Base-by-base conservation (phyloP, 1,140 invertebrate genomes). In the Reticulitermes speratus region DNA sequence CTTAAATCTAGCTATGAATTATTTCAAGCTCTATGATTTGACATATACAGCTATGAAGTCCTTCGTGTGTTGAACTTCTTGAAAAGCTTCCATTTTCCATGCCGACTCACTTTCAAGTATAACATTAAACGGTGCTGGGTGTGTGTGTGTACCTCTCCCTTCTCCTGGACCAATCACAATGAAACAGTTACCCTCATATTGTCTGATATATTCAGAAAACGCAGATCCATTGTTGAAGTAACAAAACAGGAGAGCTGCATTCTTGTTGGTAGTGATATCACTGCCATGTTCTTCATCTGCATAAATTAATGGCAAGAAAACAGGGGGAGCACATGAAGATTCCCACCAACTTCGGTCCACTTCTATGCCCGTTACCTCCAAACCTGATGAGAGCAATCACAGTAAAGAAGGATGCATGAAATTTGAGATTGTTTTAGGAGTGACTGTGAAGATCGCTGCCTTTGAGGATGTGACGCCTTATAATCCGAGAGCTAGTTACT, bases 181-280 rank as follows among this genome's bases (percentile, higher is more conserved):
- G 12, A 96, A 88, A 82, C 94, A 91, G 44, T 90, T 91, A 3
- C 95, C 95, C 8, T 89, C 88, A 89, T 93, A 96, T 83, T 91
- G 88, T 52, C 91, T 89, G n/a, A 96, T 89, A 88, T 96, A 96
- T 16, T 94, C 90, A 12, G 90, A 86, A 90, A 96, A 96, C 30
- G 94, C 94, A 12, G 86, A 59, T 2, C 93, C 92, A 87, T 95
- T 94, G 88, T 96, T 96, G 88, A 96, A 96, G 88, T 96, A 96
- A 88, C 95, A 96, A 89, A 96, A 96, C 44, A 96, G 88, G 84
- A 96, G 88, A 0, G 94, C 95, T 85, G 92, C 92, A 88, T 52
- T 91, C 55, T 75, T 89, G 84, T 44, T 87, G 89, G 21, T 87
- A 88, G 30, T 87, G 38, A 88, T 52, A 2, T 90, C 86, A 45